phyloP scores from a whole-genome alignment of 2,797 vertebrate genomes.

The Tarsius wallacei region DNA sequence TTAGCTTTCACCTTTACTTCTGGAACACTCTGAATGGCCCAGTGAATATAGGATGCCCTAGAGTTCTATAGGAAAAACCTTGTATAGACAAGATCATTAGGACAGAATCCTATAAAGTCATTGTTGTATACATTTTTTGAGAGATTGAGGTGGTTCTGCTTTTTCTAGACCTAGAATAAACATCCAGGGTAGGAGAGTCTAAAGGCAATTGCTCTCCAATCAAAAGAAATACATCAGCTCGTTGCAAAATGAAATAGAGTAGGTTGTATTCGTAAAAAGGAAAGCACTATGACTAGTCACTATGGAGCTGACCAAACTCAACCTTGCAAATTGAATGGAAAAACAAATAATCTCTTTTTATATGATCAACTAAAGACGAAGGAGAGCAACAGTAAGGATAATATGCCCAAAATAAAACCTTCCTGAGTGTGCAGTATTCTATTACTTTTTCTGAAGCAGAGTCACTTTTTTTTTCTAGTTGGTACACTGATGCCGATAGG shows the following conservation, averaged over 20 bases:
- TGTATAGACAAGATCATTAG: background rate
- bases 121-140: background rate
- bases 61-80: background rate
- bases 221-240: background rate
- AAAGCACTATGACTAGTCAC: background rate
- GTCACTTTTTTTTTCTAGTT: background rate
- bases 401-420: slow-evolving; percentile 22
- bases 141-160: background rate
- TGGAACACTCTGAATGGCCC: background rate
- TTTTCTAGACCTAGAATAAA: slow-evolving; percentile 45
- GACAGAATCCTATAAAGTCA: background rate
- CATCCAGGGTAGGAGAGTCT: background rate
- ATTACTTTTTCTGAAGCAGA: slow-evolving; percentile 26
- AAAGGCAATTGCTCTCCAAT: background rate
- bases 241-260: background rate
- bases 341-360: slow-evolving; percentile 37
- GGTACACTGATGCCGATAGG: too few species aligned
- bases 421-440: background rate
- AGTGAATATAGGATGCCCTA: background rate
- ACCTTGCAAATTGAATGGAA: background rate
- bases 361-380: background rate
- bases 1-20: background rate
- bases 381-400: background rate
- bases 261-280: background rate
- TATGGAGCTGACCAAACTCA: background rate